Evolutionary conservation across 2,888 invertebrate genomes (phyloP).

Genomic region (Pimpla rufipes): DNA sequence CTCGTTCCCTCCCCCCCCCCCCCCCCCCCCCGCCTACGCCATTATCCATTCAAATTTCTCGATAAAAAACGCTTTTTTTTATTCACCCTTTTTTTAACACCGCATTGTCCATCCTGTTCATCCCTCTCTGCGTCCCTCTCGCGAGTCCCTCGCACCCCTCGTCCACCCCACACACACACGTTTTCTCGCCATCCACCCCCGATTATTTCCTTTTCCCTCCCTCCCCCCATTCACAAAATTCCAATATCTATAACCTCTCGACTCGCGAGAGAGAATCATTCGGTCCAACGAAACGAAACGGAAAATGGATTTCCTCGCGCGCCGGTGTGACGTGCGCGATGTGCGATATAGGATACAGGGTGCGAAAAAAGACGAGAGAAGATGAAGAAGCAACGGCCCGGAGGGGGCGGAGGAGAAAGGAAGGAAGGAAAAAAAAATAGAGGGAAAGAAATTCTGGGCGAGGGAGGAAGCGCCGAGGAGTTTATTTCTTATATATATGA

Average conservation of each 20-base stretch:
- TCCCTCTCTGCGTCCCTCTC: background rate
- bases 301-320: slow-evolving; percentile 49
- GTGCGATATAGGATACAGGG: slow-evolving; percentile 5
- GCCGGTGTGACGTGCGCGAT: slow-evolving; percentile 45
- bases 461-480: slow-evolving; percentile 22
- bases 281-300: slow-evolving; percentile 49
- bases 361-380: slow-evolving; percentile 4
- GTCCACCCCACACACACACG: too few relatives aligned
- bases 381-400: slow-evolving; percentile 17
- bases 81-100: too few relatives aligned
- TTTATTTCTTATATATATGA: slow-evolving; percentile 45
- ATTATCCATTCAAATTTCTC: slow-evolving; percentile 17
- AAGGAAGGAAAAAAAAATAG: slow-evolving; percentile 21
- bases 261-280: slow-evolving; percentile 41
- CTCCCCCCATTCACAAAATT: slow-evolving; percentile 33
- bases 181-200: too few relatives aligned
- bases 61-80: slow-evolving; percentile 48
- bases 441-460: slow-evolving; percentile 49
- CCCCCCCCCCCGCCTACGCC: too few relatives aligned
- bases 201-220: background rate
- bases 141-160: background rate
- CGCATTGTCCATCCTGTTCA: slow-evolving; percentile 16
- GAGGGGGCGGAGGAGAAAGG: background rate
- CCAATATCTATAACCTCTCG: slow-evolving; percentile 47
- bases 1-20: too few relatives aligned